Evolutionary conservation across 2,797 vertebrate genomes (phyloP).

Genomic region (Cossypha heuglini): DNA sequence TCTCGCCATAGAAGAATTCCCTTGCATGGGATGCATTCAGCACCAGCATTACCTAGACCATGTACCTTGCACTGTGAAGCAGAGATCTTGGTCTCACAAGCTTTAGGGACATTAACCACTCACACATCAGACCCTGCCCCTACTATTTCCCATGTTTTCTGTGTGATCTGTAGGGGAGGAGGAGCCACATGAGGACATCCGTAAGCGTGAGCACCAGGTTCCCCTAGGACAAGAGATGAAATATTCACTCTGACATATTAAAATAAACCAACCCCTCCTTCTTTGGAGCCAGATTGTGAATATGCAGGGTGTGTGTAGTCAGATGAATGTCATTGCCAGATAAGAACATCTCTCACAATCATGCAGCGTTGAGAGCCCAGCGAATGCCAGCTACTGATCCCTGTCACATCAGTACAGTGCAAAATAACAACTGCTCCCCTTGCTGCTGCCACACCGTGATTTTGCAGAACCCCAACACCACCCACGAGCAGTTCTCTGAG

Average conservation of each 20-base stretch:
- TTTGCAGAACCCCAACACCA: neutral
- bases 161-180: neutral
- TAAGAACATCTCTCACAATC: conserved; percentile 1
- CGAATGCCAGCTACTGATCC: neutral
- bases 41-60: accelerated
- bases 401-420: neutral
- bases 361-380: neutral
- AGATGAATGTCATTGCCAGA: conserved; percentile 16
- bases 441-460: neutral
- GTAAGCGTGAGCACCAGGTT: neutral
- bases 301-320: conserved; percentile 11
- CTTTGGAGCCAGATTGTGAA: conserved; percentile 6
- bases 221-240: neutral
- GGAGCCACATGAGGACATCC: neutral
- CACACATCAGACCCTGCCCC: neutral
- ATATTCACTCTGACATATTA: conserved; percentile 22
- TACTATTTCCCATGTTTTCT: neutral
- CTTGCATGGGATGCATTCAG: neutral
- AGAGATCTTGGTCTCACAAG: neutral
- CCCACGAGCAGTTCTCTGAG: neutral
- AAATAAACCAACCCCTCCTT: conserved; percentile 49
- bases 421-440: neutral
- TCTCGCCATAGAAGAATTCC: neutral
- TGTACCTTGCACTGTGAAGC: neutral
- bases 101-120: neutral